phyloP scores from a whole-genome alignment of 2,888 invertebrate genomes.

The Maniola hyperantus region DNA sequence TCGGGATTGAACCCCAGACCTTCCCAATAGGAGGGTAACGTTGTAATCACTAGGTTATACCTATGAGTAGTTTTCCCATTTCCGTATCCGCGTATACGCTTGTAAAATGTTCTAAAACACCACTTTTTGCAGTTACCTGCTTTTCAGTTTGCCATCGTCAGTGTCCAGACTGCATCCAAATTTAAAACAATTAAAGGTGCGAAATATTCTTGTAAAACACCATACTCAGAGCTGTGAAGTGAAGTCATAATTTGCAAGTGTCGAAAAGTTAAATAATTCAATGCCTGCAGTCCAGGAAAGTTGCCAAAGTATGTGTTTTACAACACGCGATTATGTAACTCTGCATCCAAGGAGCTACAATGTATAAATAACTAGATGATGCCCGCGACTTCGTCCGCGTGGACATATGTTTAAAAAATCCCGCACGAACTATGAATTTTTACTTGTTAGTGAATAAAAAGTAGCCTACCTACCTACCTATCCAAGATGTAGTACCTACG shows the following conservation, averaged over 20 bases:
- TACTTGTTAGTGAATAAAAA: no score
- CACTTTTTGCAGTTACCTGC: not conserved
- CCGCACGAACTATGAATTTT: no score
- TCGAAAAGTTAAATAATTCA: slow-evolving; percentile 25
- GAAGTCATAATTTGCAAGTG: slow-evolving; percentile 22
- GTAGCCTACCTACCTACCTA: no score
- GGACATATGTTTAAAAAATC: no score
- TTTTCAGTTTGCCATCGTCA: not conserved
- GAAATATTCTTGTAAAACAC: slow-evolving; percentile 27
- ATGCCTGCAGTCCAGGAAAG: slow-evolving; percentile 11
- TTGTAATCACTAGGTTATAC: no score
- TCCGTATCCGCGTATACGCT: no score
- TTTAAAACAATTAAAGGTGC: slow-evolving; percentile 31
- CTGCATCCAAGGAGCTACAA: not conserved
- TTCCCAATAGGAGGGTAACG: no score
- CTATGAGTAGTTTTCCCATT: no score
- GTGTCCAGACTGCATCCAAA: slow-evolving; percentile 13
- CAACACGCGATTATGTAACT: slow-evolving; percentile 12
- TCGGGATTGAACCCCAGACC: no score
- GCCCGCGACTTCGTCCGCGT: no score
- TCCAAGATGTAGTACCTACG: no score
- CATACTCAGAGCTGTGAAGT: slow-evolving; percentile 18
- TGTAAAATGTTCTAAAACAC: not conserved
- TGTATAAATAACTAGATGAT: not conserved
- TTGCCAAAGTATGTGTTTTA: slow-evolving; percentile 4